Evolutionary conservation across 2,797 vertebrate species (phyloP).

Genomic region (Spinus olivaceus): DNA sequence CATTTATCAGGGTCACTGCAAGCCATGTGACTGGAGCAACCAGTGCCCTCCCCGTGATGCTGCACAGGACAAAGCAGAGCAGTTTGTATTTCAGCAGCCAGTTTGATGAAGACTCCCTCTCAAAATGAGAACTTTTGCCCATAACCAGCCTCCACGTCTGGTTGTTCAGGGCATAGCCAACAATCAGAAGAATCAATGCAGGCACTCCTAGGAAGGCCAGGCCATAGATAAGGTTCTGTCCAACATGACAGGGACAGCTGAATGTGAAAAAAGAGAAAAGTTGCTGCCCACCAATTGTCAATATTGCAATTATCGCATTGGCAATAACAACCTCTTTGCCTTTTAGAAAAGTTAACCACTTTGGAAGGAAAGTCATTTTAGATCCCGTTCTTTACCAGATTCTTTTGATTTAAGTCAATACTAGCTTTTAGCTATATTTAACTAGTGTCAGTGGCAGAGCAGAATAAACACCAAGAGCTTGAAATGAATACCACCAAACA

Average conservation of each 20-base stretch:
- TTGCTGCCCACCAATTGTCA: slow-evolving; percentile 72
- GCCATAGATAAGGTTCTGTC: slow-evolving; percentile 74
- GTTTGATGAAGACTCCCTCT: background rate
- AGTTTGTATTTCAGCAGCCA: slow-evolving; percentile 61
- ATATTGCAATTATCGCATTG: slow-evolving; percentile 69
- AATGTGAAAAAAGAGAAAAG: slow-evolving; percentile 75
- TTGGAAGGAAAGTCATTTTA: slow-evolving; percentile 48
- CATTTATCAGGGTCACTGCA: slow-evolving; percentile 72
- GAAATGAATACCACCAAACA: background rate
- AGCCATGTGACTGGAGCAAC: slow-evolving; percentile 78
- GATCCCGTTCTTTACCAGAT: background rate
- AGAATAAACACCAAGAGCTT: background rate
- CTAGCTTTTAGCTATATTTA: background rate
- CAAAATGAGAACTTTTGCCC: slow-evolving; percentile 48
- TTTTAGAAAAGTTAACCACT: slow-evolving; percentile 67
- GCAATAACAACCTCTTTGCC: slow-evolving; percentile 64
- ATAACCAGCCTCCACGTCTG: slow-evolving; percentile 73
- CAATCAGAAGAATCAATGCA: slow-evolving; percentile 72
- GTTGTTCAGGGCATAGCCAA: slow-evolving; percentile 72
- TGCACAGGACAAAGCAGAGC: slow-evolving; percentile 67
- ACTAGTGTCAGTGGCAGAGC: background rate
- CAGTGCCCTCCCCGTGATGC: slow-evolving; percentile 70
- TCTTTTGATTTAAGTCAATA: background rate
- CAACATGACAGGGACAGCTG: slow-evolving; percentile 74
- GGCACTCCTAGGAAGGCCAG: slow-evolving; percentile 74